phyloP scores from a whole-genome alignment of 2,888 invertebrate genomes.

The Macrosoma leucophasiata region DNA sequence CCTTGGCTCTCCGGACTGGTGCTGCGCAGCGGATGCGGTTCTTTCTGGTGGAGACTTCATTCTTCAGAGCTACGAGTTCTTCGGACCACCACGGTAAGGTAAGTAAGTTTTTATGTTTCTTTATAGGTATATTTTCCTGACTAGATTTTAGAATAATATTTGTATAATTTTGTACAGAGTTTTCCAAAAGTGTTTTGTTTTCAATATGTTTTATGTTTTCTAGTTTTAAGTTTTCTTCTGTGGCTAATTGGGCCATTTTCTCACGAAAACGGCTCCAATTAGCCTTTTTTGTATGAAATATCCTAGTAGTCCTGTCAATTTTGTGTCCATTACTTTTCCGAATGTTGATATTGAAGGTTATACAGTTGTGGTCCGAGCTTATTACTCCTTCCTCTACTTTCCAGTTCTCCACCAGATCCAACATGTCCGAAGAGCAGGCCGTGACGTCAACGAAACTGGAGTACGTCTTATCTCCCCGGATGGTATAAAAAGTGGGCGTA shows the following conservation, averaged over 20 bases:
- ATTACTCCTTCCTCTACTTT: slow-evolving; percentile 1
- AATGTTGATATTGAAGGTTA: not conserved
- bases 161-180: not conserved
- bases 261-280: not conserved
- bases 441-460: too few relatives aligned
- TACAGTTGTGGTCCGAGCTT: not conserved
- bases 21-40: not conserved
- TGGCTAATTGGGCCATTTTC: not conserved
- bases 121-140: not conserved
- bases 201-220: not conserved
- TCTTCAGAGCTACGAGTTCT: not conserved
- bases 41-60: not conserved
- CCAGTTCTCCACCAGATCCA: slow-evolving; percentile 6
- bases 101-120: not conserved
- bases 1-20: not conserved
- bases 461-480: slow-evolving; percentile 3
- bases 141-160: not conserved
- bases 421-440: slow-evolving; percentile 3
- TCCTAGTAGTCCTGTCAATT: slow-evolving; percentile 2
- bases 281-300: slow-evolving; percentile 1
- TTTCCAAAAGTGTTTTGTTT: not conserved
- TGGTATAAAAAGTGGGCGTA: slow-evolving; percentile 11
- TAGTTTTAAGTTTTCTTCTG: not conserved
- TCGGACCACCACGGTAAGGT: not conserved
- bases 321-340: not conserved